These are phyloP conservation scores for Drosophila mulleri DNA, from an alignment of 2,888 invertebrate species.

Conservation along the genomic window DNA sequence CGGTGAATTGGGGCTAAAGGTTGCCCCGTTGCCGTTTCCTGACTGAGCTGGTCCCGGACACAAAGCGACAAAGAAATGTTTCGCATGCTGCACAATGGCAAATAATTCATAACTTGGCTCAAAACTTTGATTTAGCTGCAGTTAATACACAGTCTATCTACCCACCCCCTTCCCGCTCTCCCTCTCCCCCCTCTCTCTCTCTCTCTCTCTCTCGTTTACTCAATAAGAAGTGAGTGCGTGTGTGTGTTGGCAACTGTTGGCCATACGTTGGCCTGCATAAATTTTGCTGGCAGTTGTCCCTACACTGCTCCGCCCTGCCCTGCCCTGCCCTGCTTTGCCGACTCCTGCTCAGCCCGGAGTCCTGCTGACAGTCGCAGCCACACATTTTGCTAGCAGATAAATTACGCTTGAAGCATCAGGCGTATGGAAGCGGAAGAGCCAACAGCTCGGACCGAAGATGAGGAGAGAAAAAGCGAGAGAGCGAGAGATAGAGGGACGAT, in stretches of 20 bases:
- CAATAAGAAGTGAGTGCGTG: not conserved
- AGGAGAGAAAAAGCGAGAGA: not conserved
- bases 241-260: conserved; percentile 33
- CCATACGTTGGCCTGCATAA: conserved; percentile 75
- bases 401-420: conserved; percentile 68
- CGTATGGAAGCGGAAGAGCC: conserved; percentile 71
- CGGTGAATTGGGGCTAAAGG: conserved; percentile 31
- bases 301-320: not conserved
- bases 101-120: conserved; percentile 79
- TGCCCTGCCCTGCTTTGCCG: no score
- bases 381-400: conserved; percentile 67
- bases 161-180: not conserved
- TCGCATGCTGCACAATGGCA: conserved; percentile 75
- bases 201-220: not conserved
- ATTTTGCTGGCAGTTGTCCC: conserved; percentile 51
- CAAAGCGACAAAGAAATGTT: conserved; percentile 70
- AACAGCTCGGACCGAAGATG: conserved; percentile 55
- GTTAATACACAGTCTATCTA: conserved; percentile 62
- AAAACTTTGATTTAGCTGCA: conserved; percentile 78
- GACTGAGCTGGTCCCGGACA: conserved; percentile 27
- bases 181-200: conserved; percentile 1
- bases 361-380: conserved; percentile 57
- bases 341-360: not conserved
- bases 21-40: conserved; percentile 43
- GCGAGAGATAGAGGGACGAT: no score